Conservation (phyloP, 2,888 invertebrate genomes). For the Sphinx pinastri region DNA sequence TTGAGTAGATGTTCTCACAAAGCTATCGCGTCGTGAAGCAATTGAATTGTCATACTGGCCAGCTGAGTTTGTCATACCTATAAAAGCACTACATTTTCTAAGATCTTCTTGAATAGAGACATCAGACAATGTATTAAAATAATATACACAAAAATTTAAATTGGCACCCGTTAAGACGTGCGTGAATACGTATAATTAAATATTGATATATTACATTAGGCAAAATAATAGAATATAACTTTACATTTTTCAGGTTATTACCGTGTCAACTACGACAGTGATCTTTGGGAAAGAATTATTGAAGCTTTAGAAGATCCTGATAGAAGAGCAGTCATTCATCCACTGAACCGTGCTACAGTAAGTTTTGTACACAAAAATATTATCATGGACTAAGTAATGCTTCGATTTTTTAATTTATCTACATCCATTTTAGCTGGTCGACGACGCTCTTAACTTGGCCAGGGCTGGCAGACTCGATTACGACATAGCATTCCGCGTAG, state of each 20-base stretch:
- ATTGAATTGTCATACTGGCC: too few species aligned
- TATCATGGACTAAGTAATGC: too few species aligned
- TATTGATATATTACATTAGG: not conserved
- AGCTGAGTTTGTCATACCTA: too few species aligned
- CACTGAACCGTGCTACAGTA: constrained; percentile 87
- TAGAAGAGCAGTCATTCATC: constrained; percentile 83
- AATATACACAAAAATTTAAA: too few species aligned
- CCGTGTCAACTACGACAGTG: constrained; percentile 87
- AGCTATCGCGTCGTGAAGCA: too few species aligned
- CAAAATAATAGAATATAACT: not conserved
- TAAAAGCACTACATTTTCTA: too few species aligned
- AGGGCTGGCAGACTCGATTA: constrained; percentile 86
- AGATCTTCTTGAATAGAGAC: too few species aligned
- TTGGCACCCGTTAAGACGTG: too few species aligned
- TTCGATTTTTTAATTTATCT: not conserved
- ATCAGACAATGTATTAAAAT: too few species aligned
- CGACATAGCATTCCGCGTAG: constrained; percentile 86
- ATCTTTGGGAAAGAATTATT: constrained; percentile 86
- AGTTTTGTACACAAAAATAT: constrained; percentile 32
- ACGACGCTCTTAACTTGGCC: constrained; percentile 89
- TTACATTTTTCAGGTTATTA: constrained; percentile 80
- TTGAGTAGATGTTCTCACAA: too few species aligned
- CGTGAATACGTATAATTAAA: too few species aligned
- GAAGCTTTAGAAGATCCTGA: constrained; percentile 82
- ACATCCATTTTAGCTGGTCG: constrained; percentile 85